Evolutionary conservation across 2,888 invertebrate genomes (phyloP), one percentile per base, ranked within the genome.

Genomic region (Eugnorisma glareosa): DNA sequence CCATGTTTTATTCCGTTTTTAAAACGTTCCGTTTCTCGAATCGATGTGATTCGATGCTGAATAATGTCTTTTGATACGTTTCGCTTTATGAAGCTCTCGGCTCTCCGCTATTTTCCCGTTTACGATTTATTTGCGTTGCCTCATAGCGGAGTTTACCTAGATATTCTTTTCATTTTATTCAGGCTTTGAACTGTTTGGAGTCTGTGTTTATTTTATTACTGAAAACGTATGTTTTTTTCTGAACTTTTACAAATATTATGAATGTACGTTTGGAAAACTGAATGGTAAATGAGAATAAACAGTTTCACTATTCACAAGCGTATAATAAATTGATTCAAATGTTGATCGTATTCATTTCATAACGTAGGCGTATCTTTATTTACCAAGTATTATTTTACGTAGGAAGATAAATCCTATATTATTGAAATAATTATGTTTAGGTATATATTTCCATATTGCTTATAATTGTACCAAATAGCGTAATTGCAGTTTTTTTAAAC

Each of bases 1-100:
- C 85, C 82, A 88, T 90, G 86, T 90, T 90, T 90, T 90, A 89
- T 91, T 88, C 89, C 81, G 73, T 89, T 90, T 92, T 90, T 76
- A 89, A 90, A 91, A 89, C 82, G 83, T 84, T 85, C 73, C 75
- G 73, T 83, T 87, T 82, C 83, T 83, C 86, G 82, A 87, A 82
- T 82, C 82, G 86, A 89, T 85, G 86, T 88, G 86, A 87, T 86
- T 85, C 89, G 89, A 92, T 93, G 89, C 90, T 92, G 93, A 91
- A 94, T 92, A 92, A 93, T 92, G 91, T 93, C 92, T 92, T 93
- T 93, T 89, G 88, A 89, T 87, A 87, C 91, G 89, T 91, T 89
- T 88, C 87, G 91, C 85, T 89, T 89, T 91, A 89, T 93, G 91
- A 93, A 88, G 88, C 89, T 84, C 89, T 88, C 88, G 88, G 90